Conservation (phyloP, 2,113 vertebrate genomes). For the Lipophrys pholis region DNA sequence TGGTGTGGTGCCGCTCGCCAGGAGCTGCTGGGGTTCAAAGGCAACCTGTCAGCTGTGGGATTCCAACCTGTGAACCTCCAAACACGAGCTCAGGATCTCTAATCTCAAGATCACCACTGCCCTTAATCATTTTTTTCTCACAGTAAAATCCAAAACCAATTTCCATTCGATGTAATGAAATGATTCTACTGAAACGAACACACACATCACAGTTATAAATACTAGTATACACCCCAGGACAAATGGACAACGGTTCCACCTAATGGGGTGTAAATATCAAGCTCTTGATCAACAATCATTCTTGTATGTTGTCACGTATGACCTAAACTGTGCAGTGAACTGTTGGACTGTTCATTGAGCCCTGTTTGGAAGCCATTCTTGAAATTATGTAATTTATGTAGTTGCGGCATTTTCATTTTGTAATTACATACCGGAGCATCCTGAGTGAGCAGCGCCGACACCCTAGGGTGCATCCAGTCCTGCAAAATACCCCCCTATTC, state of each 20-base stretch:
- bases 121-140: too few relatives aligned
- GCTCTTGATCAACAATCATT: constrained; percentile 26
- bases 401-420: constrained; percentile 35
- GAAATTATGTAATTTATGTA: constrained; percentile 22
- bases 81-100: too few relatives aligned
- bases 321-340: constrained; percentile 18
- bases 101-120: too few relatives aligned
- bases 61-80: too few relatives aligned
- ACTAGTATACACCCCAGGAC: neutral
- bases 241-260: constrained; percentile 8
- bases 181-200: too few relatives aligned
- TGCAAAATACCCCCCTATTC: constrained; percentile 43
- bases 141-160: too few relatives aligned
- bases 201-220: too few relatives aligned
- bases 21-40: too few relatives aligned
- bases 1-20: too few relatives aligned
- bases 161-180: too few relatives aligned
- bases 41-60: too few relatives aligned
- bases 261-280: constrained; percentile 32
- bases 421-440: constrained; percentile 38
- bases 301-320: constrained; percentile 26
- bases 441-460: constrained; percentile 39
- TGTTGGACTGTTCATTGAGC: constrained; percentile 1
- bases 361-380: neutral
- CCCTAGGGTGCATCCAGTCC: constrained; percentile 33